A percentile compares a stretch with the other conserved stretches of the same genome.
phyloP scores from a whole-genome alignment of 2,888 invertebrate species.

The Stenoptilia bipunctidactyla region DNA sequence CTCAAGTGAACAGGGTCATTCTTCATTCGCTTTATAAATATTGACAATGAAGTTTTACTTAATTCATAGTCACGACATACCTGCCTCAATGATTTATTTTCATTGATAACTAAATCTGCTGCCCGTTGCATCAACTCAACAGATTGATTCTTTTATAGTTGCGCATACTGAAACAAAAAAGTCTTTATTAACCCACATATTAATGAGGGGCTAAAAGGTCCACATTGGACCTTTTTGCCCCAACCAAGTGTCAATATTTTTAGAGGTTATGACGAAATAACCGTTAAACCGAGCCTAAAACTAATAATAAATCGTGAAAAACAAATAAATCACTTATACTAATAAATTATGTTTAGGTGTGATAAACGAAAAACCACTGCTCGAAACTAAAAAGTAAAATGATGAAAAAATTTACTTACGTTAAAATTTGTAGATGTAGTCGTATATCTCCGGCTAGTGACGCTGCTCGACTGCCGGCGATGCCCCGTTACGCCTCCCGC shows the following conservation, averaged over 20 bases:
- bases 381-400: slow-evolving; percentile 5
- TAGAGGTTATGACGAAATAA: slow-evolving; percentile 4
- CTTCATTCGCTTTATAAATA: slow-evolving; percentile 1
- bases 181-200: slow-evolving; percentile 1
- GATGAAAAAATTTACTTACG: slow-evolving; percentile 6
- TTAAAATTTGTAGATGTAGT: slow-evolving; percentile 4
- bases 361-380: slow-evolving; percentile 4
- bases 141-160: slow-evolving; percentile 3
- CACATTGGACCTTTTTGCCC: slow-evolving; percentile 4
- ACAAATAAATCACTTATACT: slow-evolving; percentile 5
- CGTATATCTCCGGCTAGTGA: neutral
- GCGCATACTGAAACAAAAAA: slow-evolving; percentile 5
- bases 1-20: slow-evolving; percentile 1
- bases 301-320: slow-evolving; percentile 3
- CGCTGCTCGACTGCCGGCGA: neutral
- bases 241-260: slow-evolving; percentile 5
- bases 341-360: slow-evolving; percentile 4
- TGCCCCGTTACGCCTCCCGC: slow-evolving; percentile 2
- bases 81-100: slow-evolving; percentile 5
- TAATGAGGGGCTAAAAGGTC: no score
- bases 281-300: slow-evolving; percentile 1
- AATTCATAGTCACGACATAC: slow-evolving; percentile 4
- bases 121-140: neutral
- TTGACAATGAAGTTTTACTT: neutral
- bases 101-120: slow-evolving; percentile 3